Evolutionary conservation across 2,888 invertebrate species (phyloP), one percentile per base, ranked within the genome.

Genomic region (Siphlonurus alternatus): DNA sequence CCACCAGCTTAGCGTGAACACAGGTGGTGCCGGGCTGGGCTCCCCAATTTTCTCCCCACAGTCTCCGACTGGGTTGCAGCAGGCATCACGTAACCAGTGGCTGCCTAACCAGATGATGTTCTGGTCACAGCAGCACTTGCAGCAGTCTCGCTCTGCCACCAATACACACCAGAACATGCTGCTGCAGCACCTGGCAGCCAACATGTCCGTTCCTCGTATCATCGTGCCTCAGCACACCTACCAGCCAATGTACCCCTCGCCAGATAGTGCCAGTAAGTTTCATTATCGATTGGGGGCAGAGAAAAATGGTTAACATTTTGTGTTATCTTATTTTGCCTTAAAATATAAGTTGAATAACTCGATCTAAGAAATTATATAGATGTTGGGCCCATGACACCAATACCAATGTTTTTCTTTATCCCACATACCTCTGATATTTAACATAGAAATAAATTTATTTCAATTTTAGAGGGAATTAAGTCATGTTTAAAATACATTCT

Each of bases 231-330:
- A 22, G n/a, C 56, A 56, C 5, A 20, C 56, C 20, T 56, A 20
- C 7, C 19, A 20, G n/a, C 56, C 56, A 5, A 56, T 56, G 56
- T 56, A 20, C n/a, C 56, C 56, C 5, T 56, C 56, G n/a, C 56
- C 56, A 10, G 56, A 56, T 20, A 56, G 56, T 56, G 56, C 56
- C 56, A 56, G 56, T 56, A 56, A 56, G 56, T 22, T 56, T 5
- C 7, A 56, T 38, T 38, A 10, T 38, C 5, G 38, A 38, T 38
- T 38, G 38, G 38, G n/a, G n/a, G n/a, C n/a, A n/a, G n/a, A n/a
- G n/a, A n/a, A n/a, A n/a, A n/a, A n/a, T n/a, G n/a, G n/a, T n/a
- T n/a, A n/a, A n/a, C n/a, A n/a, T n/a, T n/a, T n/a, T n/a, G n/a
- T n/a, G n/a, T n/a, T n/a, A n/a, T n/a, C n/a, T n/a, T n/a, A n/a